phyloP scores from a whole-genome alignment of 2,797 vertebrate genomes.

The Cheracebus regulus region DNA sequence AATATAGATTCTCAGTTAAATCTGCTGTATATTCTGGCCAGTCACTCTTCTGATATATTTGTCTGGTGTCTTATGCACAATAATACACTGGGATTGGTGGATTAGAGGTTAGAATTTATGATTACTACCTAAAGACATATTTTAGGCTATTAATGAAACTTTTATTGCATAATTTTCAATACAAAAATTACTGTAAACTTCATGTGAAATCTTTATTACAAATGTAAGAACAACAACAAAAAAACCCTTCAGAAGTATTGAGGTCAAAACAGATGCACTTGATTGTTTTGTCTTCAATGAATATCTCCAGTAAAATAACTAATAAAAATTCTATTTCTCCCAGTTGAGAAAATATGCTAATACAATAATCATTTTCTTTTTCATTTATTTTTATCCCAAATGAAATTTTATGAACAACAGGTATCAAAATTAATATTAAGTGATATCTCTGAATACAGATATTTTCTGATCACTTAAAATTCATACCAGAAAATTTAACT shows the following conservation, averaged over 20 bases:
- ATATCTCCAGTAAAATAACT: neutral
- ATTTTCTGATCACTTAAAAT: constrained; percentile 4
- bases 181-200: neutral
- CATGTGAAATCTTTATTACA: neutral
- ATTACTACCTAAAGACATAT: neutral
- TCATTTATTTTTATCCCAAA: neutral
- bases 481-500: neutral
- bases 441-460: neutral
- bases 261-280: neutral
- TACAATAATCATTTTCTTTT: neutral
- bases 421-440: neutral
- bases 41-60: constrained; percentile 4
- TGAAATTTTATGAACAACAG: neutral
- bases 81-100: neutral
- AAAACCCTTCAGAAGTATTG: neutral
- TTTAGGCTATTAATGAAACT: neutral
- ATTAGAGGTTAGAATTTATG: neutral
- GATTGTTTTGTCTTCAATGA: neutral
- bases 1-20: constrained; percentile 24
- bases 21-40: neutral
- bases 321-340: neutral
- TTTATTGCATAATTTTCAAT: neutral
- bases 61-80: neutral
- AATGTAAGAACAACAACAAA: neutral
- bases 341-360: neutral